phyloP scores from a whole-genome alignment of 1,140 invertebrate species.

The Plodia interpunctella region DNA sequence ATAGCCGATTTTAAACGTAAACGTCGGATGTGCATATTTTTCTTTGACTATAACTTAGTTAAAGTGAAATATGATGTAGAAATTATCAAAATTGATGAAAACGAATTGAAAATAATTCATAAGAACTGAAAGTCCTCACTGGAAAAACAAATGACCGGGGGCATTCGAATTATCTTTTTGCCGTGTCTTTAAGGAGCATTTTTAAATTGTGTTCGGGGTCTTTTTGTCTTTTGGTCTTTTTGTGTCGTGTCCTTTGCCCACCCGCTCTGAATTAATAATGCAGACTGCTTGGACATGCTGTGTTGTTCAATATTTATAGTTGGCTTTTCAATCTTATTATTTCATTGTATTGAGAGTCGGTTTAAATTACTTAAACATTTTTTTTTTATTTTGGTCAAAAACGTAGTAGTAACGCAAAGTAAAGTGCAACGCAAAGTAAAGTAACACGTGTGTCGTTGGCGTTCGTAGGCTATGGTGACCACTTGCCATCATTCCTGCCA shows the following conservation, averaged over 20 bases:
- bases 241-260: slow-evolving; percentile 55
- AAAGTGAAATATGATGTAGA: background rate
- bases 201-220: slow-evolving; percentile 70
- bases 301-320: slow-evolving; percentile 2
- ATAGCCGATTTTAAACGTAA: no score
- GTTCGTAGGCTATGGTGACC: no score
- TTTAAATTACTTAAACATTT: no score
- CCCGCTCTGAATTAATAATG: slow-evolving; percentile 56
- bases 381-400: no score
- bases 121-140: slow-evolving; percentile 63
- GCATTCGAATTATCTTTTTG: slow-evolving; percentile 68
- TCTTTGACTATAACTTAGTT: no score
- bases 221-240: slow-evolving; percentile 64
- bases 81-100: background rate
- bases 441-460: no score
- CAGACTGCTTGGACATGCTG: background rate
- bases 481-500: no score
- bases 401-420: no score
- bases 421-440: no score
- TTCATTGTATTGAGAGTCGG: background rate
- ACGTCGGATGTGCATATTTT: no score
- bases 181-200: slow-evolving; percentile 66
- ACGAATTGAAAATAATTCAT: slow-evolving; percentile 57
- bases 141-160: slow-evolving; percentile 65
- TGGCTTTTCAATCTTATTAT: background rate